Percentiles rank a stretch among this genome's conserved stretches.
phyloP scores from a whole-genome alignment of 2,113 vertebrate species.

The Vulpes lagopus region DNA sequence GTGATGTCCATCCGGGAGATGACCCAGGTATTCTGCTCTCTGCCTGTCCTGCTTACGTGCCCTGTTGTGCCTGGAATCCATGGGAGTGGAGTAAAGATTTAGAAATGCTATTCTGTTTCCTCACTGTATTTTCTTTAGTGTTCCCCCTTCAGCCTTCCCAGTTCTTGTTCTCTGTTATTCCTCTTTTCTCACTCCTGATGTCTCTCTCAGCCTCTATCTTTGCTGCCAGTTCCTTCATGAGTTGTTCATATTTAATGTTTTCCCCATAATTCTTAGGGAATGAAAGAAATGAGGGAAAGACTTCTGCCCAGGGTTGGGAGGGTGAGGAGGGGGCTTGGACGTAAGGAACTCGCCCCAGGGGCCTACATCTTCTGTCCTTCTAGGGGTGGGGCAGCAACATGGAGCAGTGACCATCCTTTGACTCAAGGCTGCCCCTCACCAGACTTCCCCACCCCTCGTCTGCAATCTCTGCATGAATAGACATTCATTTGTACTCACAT shows the following conservation, averaged over 20 bases:
- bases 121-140: constrained; percentile 38
- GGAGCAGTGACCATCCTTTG: constrained; percentile 72
- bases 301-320: constrained; percentile 45
- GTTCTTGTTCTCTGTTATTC: constrained; percentile 52
- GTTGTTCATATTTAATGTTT: constrained; percentile 58
- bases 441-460: constrained; percentile 73
- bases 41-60: not conserved
- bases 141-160: not conserved
- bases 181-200: constrained; percentile 14
- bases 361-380: constrained; percentile 67
- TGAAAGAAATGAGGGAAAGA: constrained; percentile 65
- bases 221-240: constrained; percentile 49
- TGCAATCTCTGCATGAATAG: constrained; percentile 72
- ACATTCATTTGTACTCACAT: constrained; percentile 76
- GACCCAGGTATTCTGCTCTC: constrained; percentile 93
- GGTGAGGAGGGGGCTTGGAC: constrained; percentile 41
- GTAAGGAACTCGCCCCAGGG: constrained; percentile 68
- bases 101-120: constrained; percentile 40
- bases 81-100: constrained; percentile 24
- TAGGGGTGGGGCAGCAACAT: constrained; percentile 68
- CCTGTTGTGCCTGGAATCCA: constrained; percentile 35
- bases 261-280: constrained; percentile 57
- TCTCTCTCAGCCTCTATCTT: constrained; percentile 42
- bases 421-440: constrained; percentile 72
- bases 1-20: constrained; percentile 99